phyloP scores from a whole-genome alignment of 1,140 invertebrate species.

The Drosophila tropicalis region DNA sequence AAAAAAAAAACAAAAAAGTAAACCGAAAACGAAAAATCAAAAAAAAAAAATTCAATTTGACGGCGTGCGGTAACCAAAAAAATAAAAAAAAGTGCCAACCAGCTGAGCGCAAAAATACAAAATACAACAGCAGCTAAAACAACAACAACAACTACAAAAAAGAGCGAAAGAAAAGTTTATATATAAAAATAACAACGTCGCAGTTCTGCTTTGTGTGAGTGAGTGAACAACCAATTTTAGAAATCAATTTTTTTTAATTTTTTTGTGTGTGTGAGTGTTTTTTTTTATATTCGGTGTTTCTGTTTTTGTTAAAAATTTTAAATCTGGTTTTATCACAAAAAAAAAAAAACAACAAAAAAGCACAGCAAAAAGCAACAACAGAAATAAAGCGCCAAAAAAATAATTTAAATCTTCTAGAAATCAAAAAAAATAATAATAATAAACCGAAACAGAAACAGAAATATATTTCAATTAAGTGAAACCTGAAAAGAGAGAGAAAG shows the following conservation, averaged over 20 bases:
- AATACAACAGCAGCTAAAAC: neutral
- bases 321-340: constrained; percentile 76
- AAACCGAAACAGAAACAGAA: constrained; percentile 11
- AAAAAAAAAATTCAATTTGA: constrained; percentile 34
- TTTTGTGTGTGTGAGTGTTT: neutral
- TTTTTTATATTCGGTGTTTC: neutral
- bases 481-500: constrained; percentile 12
- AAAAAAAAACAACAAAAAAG: neutral
- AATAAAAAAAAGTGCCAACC: constrained; percentile 58
- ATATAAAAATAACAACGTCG: constrained; percentile 69
- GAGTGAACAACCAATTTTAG: constrained; percentile 66
- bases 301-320: constrained; percentile 48
- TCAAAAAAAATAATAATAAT: constrained; percentile 20
- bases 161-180: constrained; percentile 47
- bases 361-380: constrained; percentile 13
- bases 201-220: constrained; percentile 67
- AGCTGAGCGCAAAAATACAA: constrained; percentile 55
- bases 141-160: neutral
- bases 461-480: constrained; percentile 48
- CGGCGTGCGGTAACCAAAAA: constrained; percentile 58
- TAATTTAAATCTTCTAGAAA: constrained; percentile 8
- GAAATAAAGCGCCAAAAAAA: constrained; percentile 31
- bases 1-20: constrained; percentile 26
- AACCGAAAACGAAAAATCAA: neutral
- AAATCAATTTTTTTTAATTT: constrained; percentile 56